Percentiles rank a stretch among this genome's conserved stretches.
Conservation (phyloP, 2,797 vertebrate species). For the Sebastes steindachneri region DNA sequence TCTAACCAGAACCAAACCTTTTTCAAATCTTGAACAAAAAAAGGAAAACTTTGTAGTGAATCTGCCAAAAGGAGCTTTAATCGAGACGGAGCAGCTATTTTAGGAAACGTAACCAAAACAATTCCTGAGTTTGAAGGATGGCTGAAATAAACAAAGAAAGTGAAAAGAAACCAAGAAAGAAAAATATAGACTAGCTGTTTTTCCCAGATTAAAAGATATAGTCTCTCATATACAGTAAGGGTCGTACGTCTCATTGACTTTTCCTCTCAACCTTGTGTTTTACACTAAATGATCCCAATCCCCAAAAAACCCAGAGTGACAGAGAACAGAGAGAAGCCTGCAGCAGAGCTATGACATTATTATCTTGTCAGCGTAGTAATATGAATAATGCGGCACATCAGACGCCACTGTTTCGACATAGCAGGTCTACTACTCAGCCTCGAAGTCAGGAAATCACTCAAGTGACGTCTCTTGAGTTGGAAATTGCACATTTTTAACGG, state of each 20-base stretch:
- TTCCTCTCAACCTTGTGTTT: neutral
- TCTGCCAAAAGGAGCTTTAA: neutral
- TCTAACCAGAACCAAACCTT: neutral
- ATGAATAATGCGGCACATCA: neutral
- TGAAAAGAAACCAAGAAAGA: neutral
- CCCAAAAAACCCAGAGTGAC: neutral
- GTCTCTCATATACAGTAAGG: neutral
- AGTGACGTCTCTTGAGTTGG: too few species aligned
- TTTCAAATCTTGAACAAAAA: conserved; percentile 4
- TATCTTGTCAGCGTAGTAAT: neutral
- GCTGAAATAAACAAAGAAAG: neutral
- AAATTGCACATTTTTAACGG: accelerated
- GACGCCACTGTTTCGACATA: neutral
- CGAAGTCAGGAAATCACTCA: neutral
- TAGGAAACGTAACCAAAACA: conserved; percentile 17
- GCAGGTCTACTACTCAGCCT: neutral
- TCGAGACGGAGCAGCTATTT: conserved; percentile 13
- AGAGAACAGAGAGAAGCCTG: neutral
- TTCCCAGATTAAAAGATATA: neutral
- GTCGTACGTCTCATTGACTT: accelerated
- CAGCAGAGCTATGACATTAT: neutral
- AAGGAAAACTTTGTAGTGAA: neutral
- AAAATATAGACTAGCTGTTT: neutral
- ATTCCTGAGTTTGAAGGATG: conserved; percentile 6
- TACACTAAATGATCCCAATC: conserved; percentile 11